Base-by-base conservation (phyloP, 2,797 vertebrate genomes). In the Pipistrellus pygmaeus region DNA sequence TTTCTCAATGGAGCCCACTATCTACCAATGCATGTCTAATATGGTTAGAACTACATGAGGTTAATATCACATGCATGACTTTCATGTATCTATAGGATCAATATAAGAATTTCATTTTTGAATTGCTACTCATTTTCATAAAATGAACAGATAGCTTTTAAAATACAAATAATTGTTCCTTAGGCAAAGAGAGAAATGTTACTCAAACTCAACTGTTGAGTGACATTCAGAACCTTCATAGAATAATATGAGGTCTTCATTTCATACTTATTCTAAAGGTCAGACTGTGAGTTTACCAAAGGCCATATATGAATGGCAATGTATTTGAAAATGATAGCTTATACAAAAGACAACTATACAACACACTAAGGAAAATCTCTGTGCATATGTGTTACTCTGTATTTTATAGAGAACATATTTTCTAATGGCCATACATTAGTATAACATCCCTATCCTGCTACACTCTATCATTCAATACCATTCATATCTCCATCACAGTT, bases 211-310 rank as follows among this genome's bases (percentile, higher is more conserved):
- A 94, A 48, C 3, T 90, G 27, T 17, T 77, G 13, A 93, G 6
- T 80, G 18, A 0, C 72, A 85, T 78, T 78, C 23, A 78, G 32
- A n/a, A 87, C 18, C 2, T 88, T 57, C 20, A 78, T 15, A 13
- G 11, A 82, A 87, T 41, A 81, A 72, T 7, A 1, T 77, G 27
- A 91, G 64, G n/a, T 68, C 30, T 66, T 75, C 8, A 81, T 69
- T 95, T 95, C 60, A 51, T 15, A 91, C 27, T 5, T 88, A 53
- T 30, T 87, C 21, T 80, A 80, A 96, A 91, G 18, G 21, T 80
- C 41, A 73, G 51, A 72, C 4, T 46, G 13, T 66, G 57, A 14
- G 14, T 72, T 93, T 83, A 85, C 15, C 48, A 95, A 90, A 95
- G 14, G 10, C 9, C 48, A 72, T 53, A 38, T 76, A 60, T 41